Base-by-base conservation (phyloP, 2,888 invertebrate species). In the Cataglyphis rosenhaueri region DNA sequence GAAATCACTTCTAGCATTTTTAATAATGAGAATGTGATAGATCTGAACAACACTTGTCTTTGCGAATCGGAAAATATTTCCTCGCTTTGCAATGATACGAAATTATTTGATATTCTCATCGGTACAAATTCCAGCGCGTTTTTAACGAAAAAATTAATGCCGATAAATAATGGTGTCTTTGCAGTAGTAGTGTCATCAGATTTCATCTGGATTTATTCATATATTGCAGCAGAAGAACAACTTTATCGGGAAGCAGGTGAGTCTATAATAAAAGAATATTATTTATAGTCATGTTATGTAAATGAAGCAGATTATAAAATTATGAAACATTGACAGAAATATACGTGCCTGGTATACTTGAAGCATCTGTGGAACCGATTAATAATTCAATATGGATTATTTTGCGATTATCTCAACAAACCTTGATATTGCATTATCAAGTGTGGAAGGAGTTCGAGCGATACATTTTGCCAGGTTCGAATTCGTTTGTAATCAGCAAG, bases 351-450 rank as follows among this genome's bases (percentile, higher is more conserved):
- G 87, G 84, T 35, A 89, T 93, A 70, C 68, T 85, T 0, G 83
- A 90, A 44, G 92, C 89, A 4, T 87, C 91, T n/a, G 65, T 88
- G 6, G 85, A 88, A 48, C 65, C 81, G 0, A 38, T 68, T 25
- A 75, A 64, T 8, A 71, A 85, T 35, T 86, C 87, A 0, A 55
- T 92, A 2, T 94, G 94, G 94, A 90, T 93, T 15, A 84, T 74
- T 3, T 74, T 92, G 10, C 87, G 84, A 21, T 73, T 92, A 29
- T 57, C 68, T 0, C 87, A 88, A 0, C 66, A 91, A 32, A 91
- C 88, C 25, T 75, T 94, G 73, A 84, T 92, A 12, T 29, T 93
- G 4, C 91, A 89, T 35, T 91, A 91, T 74, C 90, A 92, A 15
- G 38, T 83, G 0, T 89, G 89, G 91, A 52, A 65, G 0, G 85